Conservation (phyloP, 2,888 invertebrate genomes). For the Rhingia rostrata region DNA sequence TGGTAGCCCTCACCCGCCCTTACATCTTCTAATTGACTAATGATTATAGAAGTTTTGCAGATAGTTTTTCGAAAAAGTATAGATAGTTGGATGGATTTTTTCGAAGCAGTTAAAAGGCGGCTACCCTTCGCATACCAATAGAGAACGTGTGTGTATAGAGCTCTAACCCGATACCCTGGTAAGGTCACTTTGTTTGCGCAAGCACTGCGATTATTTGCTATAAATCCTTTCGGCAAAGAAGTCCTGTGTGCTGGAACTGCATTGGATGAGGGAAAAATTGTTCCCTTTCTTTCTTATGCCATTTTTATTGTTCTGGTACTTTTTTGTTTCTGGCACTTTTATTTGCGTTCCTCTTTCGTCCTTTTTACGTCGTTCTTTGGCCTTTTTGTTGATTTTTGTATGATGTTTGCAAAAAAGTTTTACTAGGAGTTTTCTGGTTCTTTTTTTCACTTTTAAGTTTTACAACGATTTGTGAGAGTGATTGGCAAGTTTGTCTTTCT, state of each 20-base stretch:
- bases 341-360: constrained; percentile 51
- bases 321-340: constrained; percentile 56
- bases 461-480: constrained; percentile 68
- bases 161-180: constrained; percentile 38
- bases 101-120: constrained; percentile 4
- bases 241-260: constrained; percentile 45
- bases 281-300: constrained; percentile 15
- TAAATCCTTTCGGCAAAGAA: constrained; percentile 57
- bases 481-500: constrained; percentile 73
- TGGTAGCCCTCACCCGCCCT: constrained; percentile 4
- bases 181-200: constrained; percentile 59
- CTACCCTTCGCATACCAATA: constrained; percentile 26
- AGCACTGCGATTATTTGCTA: constrained; percentile 63
- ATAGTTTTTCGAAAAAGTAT: constrained; percentile 61
- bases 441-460: constrained; percentile 56
- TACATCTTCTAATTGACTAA: constrained; percentile 64
- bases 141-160: constrained; percentile 6
- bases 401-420: constrained; percentile 66
- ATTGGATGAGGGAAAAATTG: constrained; percentile 24
- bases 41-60: constrained; percentile 66
- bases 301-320: constrained; percentile 46
- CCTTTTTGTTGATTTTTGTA: constrained; percentile 57
- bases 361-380: constrained; percentile 34
- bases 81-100: constrained; percentile 44
- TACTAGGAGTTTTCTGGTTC: constrained; percentile 29